A percentile compares a stretch with the other conserved stretches of the same genome.
Evolutionary conservation across 2,113 vertebrate species (phyloP).

Genomic region (Leptobrachium leishanense): DNA sequence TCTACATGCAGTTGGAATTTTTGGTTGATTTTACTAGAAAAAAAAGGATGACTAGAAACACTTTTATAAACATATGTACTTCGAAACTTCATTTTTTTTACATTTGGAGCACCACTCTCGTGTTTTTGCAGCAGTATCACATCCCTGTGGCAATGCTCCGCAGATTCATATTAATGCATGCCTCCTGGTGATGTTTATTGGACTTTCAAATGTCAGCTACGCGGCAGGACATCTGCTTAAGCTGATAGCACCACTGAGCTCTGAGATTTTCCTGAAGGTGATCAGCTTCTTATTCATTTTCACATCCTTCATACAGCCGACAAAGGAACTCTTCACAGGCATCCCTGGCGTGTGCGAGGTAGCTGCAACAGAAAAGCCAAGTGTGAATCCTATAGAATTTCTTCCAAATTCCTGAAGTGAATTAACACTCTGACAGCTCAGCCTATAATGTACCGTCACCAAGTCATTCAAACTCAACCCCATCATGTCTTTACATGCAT

Average conservation of each 20-base stretch:
- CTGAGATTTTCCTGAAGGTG: slow-evolving; percentile 65
- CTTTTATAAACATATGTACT: neutral
- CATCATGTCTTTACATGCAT: neutral
- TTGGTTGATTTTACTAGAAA: slow-evolving; percentile 8
- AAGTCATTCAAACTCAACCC: too few species aligned
- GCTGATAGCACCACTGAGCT: slow-evolving; percentile 75
- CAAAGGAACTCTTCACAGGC: slow-evolving; percentile 72
- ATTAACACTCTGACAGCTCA: too few species aligned
- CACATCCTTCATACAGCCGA: slow-evolving; percentile 83
- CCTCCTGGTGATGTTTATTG: slow-evolving; percentile 21
- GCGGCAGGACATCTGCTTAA: slow-evolving; percentile 78
- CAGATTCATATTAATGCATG: slow-evolving; percentile 11
- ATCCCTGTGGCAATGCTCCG: neutral
- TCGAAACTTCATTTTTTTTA: neutral
- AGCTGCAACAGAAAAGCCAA: slow-evolving; percentile 56
- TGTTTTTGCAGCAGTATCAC: neutral
- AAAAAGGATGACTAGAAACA: slow-evolving; percentile 4
- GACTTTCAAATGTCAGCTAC: slow-evolving; percentile 53
- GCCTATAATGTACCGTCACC: too few species aligned
- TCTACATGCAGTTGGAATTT: slow-evolving; percentile 11
- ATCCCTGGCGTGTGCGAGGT: slow-evolving; percentile 52
- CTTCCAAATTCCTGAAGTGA: too few species aligned
- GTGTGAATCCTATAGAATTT: neutral
- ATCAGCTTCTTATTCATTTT: slow-evolving; percentile 71
- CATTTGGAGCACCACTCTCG: neutral